These are phyloP conservation scores for Muscicapa adusta DNA, from an alignment of 2,113 vertebrate genomes.

Conservation along the genomic window DNA sequence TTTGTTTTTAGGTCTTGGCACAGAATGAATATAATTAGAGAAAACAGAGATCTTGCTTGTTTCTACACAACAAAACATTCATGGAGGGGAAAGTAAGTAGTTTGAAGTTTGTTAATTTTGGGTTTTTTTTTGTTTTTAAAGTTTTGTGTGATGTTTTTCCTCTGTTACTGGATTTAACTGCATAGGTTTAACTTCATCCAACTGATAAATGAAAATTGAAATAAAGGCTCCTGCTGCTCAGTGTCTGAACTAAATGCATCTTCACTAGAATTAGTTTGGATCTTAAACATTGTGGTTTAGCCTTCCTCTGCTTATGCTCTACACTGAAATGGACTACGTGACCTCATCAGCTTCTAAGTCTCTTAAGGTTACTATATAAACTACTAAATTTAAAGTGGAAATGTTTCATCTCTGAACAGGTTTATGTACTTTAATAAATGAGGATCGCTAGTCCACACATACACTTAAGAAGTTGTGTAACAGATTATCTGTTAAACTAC, in stretches of 20 bases:
- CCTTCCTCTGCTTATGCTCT: not conserved
- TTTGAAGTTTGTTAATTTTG: not conserved
- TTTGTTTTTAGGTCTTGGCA: constrained; percentile 79
- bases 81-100: constrained; percentile 97
- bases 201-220: not conserved
- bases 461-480: not conserved
- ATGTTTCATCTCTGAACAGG: not conserved
- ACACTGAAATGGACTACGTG: not conserved
- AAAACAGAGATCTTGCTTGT: constrained; percentile 98
- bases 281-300: not conserved
- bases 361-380: not conserved
- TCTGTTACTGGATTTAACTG: not conserved
- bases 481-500: not conserved
- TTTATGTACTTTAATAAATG: not conserved
- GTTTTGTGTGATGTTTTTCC: not conserved
- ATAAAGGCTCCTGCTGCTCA: not conserved
- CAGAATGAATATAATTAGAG: constrained; percentile 98
- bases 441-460: not conserved
- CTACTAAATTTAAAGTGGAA: not conserved
- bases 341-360: not conserved
- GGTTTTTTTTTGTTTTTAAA: fast-evolving
- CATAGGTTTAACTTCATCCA: not conserved
- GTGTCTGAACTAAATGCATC: not conserved
- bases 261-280: not conserved
- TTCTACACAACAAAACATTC: constrained; percentile 99